Conservation (phyloP, 2,797 vertebrate species). For the Halcyon smyrnensis region DNA sequence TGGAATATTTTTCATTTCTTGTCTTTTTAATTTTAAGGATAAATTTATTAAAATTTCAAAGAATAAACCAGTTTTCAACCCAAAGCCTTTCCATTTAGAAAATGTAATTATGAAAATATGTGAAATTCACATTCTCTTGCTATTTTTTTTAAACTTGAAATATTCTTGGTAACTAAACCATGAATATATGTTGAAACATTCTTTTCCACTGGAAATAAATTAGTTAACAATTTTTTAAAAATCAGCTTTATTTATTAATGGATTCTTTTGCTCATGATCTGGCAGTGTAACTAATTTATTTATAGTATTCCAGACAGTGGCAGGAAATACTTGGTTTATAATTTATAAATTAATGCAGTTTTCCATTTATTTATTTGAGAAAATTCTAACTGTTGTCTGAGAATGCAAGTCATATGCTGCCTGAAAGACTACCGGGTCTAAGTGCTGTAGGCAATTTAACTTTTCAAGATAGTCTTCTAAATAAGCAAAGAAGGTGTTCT, state of each 20-base stretch:
- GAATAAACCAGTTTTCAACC: background rate
- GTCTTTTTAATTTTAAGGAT: background rate
- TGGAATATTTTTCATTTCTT: background rate
- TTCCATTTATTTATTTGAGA: background rate
- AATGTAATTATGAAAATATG: background rate
- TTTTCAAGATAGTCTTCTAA: background rate
- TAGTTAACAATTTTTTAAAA: rapidly evolving
- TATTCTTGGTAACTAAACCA: background rate
- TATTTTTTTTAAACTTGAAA: background rate
- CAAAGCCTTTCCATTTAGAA: background rate
- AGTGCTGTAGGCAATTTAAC: background rate
- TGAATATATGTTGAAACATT: background rate
- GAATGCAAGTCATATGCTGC: background rate
- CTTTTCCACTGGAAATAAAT: background rate
- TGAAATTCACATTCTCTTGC: background rate
- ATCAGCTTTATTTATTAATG: background rate
- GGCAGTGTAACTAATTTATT: background rate
- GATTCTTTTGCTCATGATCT: background rate
- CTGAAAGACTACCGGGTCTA: background rate
- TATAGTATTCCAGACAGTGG: background rate
- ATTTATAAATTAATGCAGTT: background rate
- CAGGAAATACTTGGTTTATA: background rate
- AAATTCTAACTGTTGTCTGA: background rate
- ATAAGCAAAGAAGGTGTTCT: background rate
- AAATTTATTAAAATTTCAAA: background rate